Conservation (phyloP, 2,797 vertebrate genomes). For the Triplophysa yarkandensis region DNA sequence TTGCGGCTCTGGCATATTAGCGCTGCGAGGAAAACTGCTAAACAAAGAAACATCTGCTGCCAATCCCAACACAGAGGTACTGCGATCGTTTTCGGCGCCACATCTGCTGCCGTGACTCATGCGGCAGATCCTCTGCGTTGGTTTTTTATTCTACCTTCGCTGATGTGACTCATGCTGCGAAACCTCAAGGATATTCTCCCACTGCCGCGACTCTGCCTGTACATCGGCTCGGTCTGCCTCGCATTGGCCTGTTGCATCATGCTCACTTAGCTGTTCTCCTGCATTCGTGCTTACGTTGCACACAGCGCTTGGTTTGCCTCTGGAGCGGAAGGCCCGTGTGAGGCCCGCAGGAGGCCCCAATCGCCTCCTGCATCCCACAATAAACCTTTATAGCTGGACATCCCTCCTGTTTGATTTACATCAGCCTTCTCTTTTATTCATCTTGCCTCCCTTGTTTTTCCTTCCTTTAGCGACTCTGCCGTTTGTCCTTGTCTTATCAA, state of each 20-base stretch:
- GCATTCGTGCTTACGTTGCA: not conserved
- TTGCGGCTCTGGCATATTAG: constrained; percentile 18
- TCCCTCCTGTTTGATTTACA: constrained; percentile 23
- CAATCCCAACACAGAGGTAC: constrained; percentile 25
- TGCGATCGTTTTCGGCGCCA: not conserved
- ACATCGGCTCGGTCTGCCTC: not conserved
- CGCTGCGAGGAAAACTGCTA: constrained; percentile 39
- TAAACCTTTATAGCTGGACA: constrained; percentile 40
- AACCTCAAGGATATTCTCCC: constrained; percentile 25
- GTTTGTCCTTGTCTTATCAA: constrained; percentile 30
- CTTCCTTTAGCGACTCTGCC: not conserved
- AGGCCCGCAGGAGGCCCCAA: not conserved
- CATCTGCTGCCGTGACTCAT: constrained; percentile 44
- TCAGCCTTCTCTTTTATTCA: constrained; percentile 28
- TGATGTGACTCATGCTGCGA: constrained; percentile 26
- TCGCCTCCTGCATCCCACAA: constrained; percentile 7
- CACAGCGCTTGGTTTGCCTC: not conserved
- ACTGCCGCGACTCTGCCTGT: not conserved
- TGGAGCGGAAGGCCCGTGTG: constrained; percentile 13
- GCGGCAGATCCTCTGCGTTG: constrained; percentile 18
- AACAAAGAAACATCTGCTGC: constrained; percentile 47
- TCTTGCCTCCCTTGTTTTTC: not conserved
- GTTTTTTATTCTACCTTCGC: constrained; percentile 26
- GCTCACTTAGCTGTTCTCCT: not conserved
- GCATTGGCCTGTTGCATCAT: constrained; percentile 35